Conservation (phyloP, 2,888 invertebrate species). For the Proisotoma minuta region DNA sequence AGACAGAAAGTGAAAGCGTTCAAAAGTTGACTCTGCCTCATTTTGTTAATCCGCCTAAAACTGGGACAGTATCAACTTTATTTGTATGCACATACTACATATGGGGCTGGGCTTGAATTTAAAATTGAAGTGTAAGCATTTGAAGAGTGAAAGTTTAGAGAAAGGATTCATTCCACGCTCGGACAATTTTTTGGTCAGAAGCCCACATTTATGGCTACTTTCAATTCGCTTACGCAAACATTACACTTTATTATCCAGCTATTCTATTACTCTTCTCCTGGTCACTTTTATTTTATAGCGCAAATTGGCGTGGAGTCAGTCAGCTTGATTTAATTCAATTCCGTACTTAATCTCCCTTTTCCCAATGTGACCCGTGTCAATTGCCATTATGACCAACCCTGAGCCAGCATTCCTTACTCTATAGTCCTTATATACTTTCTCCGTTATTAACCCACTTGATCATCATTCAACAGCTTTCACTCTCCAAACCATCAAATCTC, state of each 20-base stretch:
- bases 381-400: background rate
- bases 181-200: too few relatives aligned
- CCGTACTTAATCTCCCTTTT: background rate
- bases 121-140: background rate
- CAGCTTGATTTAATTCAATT: conserved; percentile 3
- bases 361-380: background rate
- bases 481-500: too few relatives aligned
- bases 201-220: too few relatives aligned
- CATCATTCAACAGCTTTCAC: background rate
- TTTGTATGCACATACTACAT: too few relatives aligned
- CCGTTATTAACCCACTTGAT: background rate
- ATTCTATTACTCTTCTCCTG: background rate
- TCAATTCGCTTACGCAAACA: conserved; percentile 5
- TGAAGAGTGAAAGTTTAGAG: background rate
- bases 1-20: too few relatives aligned
- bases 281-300: too few relatives aligned
- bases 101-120: too few relatives aligned
- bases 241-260: background rate
- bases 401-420: background rate
- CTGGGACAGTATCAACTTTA: too few relatives aligned
- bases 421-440: background rate
- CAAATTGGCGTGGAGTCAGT: too few relatives aligned
- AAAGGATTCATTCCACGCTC: background rate
- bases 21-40: too few relatives aligned
- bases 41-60: too few relatives aligned